Evolutionary conservation across 2,888 invertebrate genomes (phyloP).

Genomic region (Thera britannica): DNA sequence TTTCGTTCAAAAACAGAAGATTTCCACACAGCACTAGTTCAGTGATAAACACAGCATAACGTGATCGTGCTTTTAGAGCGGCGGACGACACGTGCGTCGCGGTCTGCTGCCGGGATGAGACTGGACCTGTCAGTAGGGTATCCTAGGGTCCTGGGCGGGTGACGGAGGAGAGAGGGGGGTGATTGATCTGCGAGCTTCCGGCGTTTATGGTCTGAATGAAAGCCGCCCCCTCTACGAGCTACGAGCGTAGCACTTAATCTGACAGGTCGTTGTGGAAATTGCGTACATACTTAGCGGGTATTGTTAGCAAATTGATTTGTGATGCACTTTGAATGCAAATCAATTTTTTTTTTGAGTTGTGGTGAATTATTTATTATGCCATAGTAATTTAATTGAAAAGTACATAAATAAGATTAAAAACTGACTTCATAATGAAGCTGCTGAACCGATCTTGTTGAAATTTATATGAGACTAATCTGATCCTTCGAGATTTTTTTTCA

Average conservation of each 20-base stretch:
- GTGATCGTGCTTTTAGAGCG: conserved; percentile 51
- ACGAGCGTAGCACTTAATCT: conserved; percentile 39
- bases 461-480: too few relatives aligned
- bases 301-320: conserved; percentile 18
- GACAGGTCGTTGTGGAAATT: conserved; percentile 30
- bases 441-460: too few relatives aligned
- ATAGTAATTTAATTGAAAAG: not conserved
- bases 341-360: too few relatives aligned
- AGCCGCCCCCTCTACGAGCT: conserved; percentile 58
- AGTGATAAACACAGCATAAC: conserved; percentile 70
- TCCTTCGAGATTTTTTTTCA: too few relatives aligned
- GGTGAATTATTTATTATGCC: not conserved
- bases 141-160: conserved; percentile 59
- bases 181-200: conserved; percentile 79
- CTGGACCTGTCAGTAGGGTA: conserved; percentile 59
- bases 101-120: conserved; percentile 59
- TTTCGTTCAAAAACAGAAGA: conserved; percentile 46
- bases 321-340: conserved; percentile 7
- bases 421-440: too few relatives aligned
- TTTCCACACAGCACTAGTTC: conserved; percentile 58
- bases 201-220: conserved; percentile 70
- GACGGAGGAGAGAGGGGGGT: conserved; percentile 54
- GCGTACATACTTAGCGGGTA: conserved; percentile 22
- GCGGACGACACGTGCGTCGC: conserved; percentile 52
- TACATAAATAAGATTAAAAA: too few relatives aligned